Base-by-base conservation (phyloP, 2,113 vertebrate species). In the Hippocampus barbouri region DNA sequence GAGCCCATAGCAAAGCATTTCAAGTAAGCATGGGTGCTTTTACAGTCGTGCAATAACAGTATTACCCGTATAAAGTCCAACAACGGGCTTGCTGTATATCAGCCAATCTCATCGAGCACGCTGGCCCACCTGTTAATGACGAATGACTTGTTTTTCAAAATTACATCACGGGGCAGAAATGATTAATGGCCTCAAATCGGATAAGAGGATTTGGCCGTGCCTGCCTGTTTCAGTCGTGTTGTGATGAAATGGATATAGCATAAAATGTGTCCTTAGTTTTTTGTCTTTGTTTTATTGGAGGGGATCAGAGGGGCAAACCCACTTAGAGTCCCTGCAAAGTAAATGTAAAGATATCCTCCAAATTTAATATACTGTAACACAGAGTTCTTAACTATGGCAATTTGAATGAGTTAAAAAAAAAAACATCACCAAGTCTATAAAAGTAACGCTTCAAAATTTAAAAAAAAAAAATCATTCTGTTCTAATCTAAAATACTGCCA, bases 131-230 rank as follows among this genome's bases (percentile, higher is more conserved):
- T 90, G 86, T 79, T 78, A 71, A 79, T 72, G 72, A 80, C 72
- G 83, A 86, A 82, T 70, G 61, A 86, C 79, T 80, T 73, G 73
- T 85, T 83, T 79, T 56, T 78, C 69, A 82, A 86, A 87, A 88
- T 86, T 64, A 81, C 85, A 84, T 87, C 84, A 85, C 72, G 72
- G 84, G 71, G 79, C 83, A 87, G 76, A 79, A 84, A 87, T 88
- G 82, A 89, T 88, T 86, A 89, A 87, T 89, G 88, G 78, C 78
- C 77, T 84, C 71, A 85, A 87, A 86, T 87, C 80, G 47, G 82
- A 87, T 82, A 87, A 88, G 85, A 87, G 83, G 85, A 89, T 91
- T 88, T 86, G 61, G 65, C 61, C 0, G 12, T 61, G 73, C 72
- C 69, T 38, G 75, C 72, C 86, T 82, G 60, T 86, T 85, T 87